Evolutionary conservation across 2,797 vertebrate species (phyloP).

Genomic region (Myiotriccus ornatus): DNA sequence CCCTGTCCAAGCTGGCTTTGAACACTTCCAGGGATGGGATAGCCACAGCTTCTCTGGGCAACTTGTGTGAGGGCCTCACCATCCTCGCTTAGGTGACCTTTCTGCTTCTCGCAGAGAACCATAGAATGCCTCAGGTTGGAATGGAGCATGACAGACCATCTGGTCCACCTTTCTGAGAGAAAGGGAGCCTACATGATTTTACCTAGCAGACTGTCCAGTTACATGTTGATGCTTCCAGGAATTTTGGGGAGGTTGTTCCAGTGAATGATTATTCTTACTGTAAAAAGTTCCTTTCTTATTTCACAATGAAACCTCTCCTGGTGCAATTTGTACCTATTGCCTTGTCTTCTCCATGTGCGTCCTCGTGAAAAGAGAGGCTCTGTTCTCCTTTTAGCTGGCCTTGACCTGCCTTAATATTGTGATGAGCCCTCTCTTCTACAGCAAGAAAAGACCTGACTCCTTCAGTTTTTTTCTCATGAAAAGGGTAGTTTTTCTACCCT

Average conservation of each 20-base stretch:
- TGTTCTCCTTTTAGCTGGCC: not conserved
- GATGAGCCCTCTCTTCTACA: not conserved
- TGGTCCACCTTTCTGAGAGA: not conserved
- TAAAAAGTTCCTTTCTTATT: not conserved
- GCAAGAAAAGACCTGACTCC: not conserved
- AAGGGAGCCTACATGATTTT: not conserved
- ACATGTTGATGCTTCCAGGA: not conserved
- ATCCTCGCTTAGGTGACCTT: not conserved
- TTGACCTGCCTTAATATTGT: not conserved
- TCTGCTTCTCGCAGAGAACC: not conserved
- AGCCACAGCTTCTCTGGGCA: not conserved
- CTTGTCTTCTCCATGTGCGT: not conserved
- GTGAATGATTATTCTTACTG: not conserved
- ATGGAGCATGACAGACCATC: not conserved
- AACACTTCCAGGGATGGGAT: not conserved
- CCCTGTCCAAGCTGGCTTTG: not conserved
- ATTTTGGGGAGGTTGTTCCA: not conserved
- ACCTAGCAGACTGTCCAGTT: not conserved
- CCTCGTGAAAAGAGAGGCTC: not conserved
- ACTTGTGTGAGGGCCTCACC: not conserved
- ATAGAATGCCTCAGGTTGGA: not conserved
- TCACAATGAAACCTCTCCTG: not conserved
- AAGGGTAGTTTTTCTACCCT: not conserved
- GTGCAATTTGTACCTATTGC: not conserved
- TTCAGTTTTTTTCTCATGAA: not conserved